Base-by-base conservation (phyloP, 2,888 invertebrate species). In the Leptopterna dolabrata region DNA sequence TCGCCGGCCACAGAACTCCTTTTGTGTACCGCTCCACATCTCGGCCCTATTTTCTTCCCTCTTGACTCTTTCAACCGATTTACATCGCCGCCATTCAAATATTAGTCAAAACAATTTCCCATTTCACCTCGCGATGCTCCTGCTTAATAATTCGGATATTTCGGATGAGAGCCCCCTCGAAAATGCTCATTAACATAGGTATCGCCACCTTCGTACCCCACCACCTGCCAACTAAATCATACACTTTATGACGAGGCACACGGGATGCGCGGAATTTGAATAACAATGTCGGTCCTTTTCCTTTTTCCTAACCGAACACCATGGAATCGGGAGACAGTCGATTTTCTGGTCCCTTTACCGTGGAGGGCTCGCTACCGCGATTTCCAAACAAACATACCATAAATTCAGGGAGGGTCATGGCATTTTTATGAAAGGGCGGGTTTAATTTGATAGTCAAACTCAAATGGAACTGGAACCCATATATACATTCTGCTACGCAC, bases 81-180 rank as follows among this genome's bases (percentile, higher is more conserved):
- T 84, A 71, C 45, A 41, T 27, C 47, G 30, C 81, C 29, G 71
- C 70, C 71, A 41, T 84, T 84, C 84, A 63, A 84, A 71, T 70
- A 84, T 84, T 84, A 70, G 84, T 84, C 71, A 84, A 84, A 84
- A 84, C 71, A 84, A 71, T 84, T 84, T 84, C 71, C 43, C 41
- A 70, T 41, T 84, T 71, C 27, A 36, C 84, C 84, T n/a, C 45
- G 43, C 43, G n/a, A 81, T 0, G 81, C 24, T n/a, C n/a, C 47
- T 30, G 47, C n/a, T 11, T 30, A 55, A 81, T 55, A 51, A 81
- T 24, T 81, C n/a, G 30, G 29, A 27, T 30, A 81, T 55, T 27
- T n/a, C 36, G 30, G 36, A 81, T 47, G 14, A 29, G 51, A 19
- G 29, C 27, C 51, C 47, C 81, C 24, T 51, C 30, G 30, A 29